Evolutionary conservation across 2,888 invertebrate species (phyloP).

Genomic region (Omphaloscelis lunosa): DNA sequence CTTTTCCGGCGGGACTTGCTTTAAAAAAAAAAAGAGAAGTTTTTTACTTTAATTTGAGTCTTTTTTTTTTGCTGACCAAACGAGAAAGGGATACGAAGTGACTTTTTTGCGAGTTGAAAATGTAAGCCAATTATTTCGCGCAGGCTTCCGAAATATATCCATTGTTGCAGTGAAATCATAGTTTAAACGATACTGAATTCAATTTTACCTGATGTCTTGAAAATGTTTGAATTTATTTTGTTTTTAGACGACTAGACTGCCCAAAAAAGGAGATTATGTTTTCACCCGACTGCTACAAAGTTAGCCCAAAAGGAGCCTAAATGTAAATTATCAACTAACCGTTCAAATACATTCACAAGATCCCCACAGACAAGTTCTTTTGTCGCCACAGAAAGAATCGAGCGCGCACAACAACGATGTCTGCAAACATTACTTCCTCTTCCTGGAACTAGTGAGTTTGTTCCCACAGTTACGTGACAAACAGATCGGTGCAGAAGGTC

Average conservation of each 20-base stretch:
- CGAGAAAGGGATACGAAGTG: not conserved
- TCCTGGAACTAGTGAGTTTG: constrained; percentile 32
- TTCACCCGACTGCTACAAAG: not conserved
- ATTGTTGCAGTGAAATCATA: not conserved
- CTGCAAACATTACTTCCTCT: constrained; percentile 44
- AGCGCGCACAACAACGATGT: constrained; percentile 17
- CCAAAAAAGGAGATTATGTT: not conserved
- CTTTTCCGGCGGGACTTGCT: constrained; percentile 28
- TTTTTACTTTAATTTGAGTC: constrained; percentile 32
- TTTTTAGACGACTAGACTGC: not conserved
- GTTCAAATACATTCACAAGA: constrained; percentile 21
- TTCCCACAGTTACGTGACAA: constrained; percentile 5
- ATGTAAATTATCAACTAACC: not conserved
- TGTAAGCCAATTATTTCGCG: not conserved
- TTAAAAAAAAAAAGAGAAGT: constrained; percentile 32
- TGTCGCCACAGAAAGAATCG: constrained; percentile 46
- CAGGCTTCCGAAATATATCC: not conserved
- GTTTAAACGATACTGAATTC: not conserved
- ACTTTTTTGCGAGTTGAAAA: constrained; percentile 20
- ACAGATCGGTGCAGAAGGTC: not conserved
- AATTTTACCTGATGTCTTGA: not conserved
- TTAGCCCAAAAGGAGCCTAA: not conserved
- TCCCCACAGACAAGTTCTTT: constrained; percentile 29
- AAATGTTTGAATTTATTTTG: too few species aligned
- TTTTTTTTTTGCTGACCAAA: constrained; percentile 25